phyloP scores from a whole-genome alignment of 2,113 vertebrate species.

The Zosterops pallidus region DNA sequence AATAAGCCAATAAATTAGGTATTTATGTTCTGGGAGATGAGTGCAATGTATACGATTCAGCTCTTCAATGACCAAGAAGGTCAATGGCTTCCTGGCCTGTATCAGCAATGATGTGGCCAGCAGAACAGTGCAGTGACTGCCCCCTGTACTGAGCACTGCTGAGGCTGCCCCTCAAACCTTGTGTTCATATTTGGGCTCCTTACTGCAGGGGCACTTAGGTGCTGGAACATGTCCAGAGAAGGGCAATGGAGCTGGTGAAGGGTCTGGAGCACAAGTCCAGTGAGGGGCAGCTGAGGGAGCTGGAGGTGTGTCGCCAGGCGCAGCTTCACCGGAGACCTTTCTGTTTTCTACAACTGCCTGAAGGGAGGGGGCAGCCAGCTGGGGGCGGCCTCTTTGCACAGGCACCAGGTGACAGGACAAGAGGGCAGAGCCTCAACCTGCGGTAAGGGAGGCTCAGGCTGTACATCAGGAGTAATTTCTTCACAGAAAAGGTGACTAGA shows the following conservation, averaged over 20 bases:
- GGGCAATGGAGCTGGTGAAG: fast-evolving
- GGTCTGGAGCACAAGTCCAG: neutral
- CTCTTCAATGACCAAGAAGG: too few relatives aligned
- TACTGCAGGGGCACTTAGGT: neutral
- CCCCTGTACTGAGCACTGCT: neutral
- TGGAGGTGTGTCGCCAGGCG: neutral
- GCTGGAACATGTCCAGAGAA: neutral
- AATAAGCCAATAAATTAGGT: neutral
- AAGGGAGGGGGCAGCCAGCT: too few relatives aligned
- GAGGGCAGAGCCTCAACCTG: neutral
- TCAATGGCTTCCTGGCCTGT: neutral
- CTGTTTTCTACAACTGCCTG: fast-evolving
- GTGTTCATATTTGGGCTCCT: neutral
- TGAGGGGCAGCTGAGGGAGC: too few relatives aligned
- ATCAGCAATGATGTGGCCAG: neutral
- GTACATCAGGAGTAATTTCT: neutral
- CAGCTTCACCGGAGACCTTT: neutral
- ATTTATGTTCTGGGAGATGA: too few relatives aligned
- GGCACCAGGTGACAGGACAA: too few relatives aligned
- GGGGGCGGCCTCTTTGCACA: neutral
- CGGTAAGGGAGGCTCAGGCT: neutral
- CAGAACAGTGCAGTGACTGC: neutral
- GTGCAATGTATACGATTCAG: fast-evolving
- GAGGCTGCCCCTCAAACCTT: fast-evolving
- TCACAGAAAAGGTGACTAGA: neutral